Evolutionary conservation across 2,888 invertebrate species (phyloP), one percentile per base, ranked within the genome.

Genomic region (Galerucella pusilla): DNA sequence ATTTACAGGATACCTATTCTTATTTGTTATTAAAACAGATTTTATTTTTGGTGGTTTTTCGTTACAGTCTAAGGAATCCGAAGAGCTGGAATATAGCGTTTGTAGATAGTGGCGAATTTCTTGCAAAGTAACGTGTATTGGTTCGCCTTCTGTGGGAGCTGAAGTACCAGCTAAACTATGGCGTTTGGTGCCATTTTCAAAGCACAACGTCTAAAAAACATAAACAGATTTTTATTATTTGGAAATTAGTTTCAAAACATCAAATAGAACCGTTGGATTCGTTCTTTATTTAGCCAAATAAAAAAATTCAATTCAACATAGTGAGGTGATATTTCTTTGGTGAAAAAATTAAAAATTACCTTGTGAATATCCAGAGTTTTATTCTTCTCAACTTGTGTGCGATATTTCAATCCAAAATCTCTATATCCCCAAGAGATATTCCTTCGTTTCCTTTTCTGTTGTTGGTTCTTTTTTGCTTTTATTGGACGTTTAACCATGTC

Each of bases 21-120:
- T 83, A 75, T 84, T 84, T 9, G 81, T 81, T 59, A 83, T 79
- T 73, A 84, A 81, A 68, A 85, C 77, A 63, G 83, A 75, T 70
- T 82, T 79, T 78, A 83, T 84, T 76, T 83, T 84, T 49, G 72
- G 79, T 25, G 74, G 75, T 68, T 88, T 88, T 57, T 90, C 88
- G 85, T 89, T 88, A 77, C 88, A 87, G 77, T 90, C 90, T 67
- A 89, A 90, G 46, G 93, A 93, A 84, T 93, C 93, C 83, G 93
- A 93, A 65, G 93, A 92, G 86, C 93, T 93, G 52, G 94, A 94
- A 86, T 95, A 95, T 61, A 96, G 89, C 9, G 94, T 94, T 80
- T 95, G 94, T 83, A 96, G 90, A 86, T 95, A 95, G 83, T 94
- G 94, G 78, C 95, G 91, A 84, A 96, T 95, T 88, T 96, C 95